Base-by-base conservation (phyloP, 2,797 vertebrate species). In the Nannoperca obscura region DNA sequence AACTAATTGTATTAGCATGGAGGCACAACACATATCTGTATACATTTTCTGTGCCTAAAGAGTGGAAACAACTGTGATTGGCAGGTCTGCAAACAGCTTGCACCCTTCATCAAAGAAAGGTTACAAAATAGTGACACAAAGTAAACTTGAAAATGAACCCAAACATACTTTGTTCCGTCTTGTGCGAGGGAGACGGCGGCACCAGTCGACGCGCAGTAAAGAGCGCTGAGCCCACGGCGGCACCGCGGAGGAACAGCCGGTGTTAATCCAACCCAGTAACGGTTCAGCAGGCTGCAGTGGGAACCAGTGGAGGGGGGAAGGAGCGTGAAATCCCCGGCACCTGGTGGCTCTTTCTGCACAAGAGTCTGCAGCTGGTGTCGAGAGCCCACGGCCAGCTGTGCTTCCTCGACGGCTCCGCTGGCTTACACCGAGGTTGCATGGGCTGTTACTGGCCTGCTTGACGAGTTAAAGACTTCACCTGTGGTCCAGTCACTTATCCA, bases 241-340 rank as follows among this genome's bases (percentile, higher is more conserved):
- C 81, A 17, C 77, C 14, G 40, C 2, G 58, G 65, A 86, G 76
- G 75, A 90, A 89, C 91, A 93, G 92, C 89, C 81, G 87, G 87
- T 76, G 89, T 84, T 86, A 88, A 88, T 90, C 79, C 84, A 76
- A 57, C 55, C 82, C 76, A 32, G 87, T 68, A 61, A 88, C 63
- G 78, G 81, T 89, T 89, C 89, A 92, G 86, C 88, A 78, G 82
- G 69, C 87, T 69, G 86, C 85, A 76, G 71, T 71, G 81, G 76
- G 81, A 88, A 81, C 83, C 86, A 70, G 71, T 6, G 76, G 75
- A 89, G 88, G 84, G 86, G 77, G 87, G 87, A 89, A 89, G 86
- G 74, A 89, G 90, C 81, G 76, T 91, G 90, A 91, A 93, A 91
- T 92, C 86, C 83, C 77, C 40, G 75, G 89, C 91, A 92, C 91